phyloP scores from a whole-genome alignment of 2,797 vertebrate species.

The Gallinago nigripennis region DNA sequence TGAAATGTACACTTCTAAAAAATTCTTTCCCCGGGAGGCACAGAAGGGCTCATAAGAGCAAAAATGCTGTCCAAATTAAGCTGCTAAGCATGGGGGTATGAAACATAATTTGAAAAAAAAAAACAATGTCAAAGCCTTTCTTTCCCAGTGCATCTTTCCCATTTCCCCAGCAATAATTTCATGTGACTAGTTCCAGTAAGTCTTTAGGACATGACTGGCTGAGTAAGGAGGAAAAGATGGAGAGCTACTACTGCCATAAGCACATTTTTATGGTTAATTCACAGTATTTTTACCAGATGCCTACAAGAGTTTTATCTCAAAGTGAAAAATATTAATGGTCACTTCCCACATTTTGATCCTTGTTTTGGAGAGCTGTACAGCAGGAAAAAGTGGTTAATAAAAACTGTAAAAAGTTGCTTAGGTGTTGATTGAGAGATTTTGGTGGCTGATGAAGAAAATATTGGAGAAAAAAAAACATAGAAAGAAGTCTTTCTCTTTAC shows the following conservation, averaged over 20 bases:
- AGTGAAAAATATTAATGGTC: not conserved
- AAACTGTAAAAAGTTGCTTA: not conserved
- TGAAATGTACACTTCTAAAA: not conserved
- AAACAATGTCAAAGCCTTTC: not conserved
- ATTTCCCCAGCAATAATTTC: not conserved
- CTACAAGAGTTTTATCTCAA: not conserved
- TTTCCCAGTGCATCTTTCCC: not conserved
- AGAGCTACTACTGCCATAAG: not conserved
- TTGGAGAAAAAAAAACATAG: not conserved
- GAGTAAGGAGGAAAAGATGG: not conserved
- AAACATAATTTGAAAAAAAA: not conserved
- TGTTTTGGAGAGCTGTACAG: not conserved
- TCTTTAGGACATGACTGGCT: not conserved
- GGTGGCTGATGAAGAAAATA: not conserved
- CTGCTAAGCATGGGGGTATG: not conserved
- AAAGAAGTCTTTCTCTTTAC: not conserved
- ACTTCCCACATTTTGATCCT: not conserved
- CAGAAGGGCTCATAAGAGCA: not conserved
- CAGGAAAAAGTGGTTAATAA: not conserved
- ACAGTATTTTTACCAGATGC: not conserved
- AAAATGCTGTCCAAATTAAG: not conserved
- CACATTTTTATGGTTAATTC: not conserved
- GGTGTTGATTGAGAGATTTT: not conserved
- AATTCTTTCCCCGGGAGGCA: not conserved
- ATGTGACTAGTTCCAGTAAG: not conserved